Evolutionary conservation across 2,888 invertebrate genomes (phyloP).

Genomic region (Omphaloscelis lunosa): DNA sequence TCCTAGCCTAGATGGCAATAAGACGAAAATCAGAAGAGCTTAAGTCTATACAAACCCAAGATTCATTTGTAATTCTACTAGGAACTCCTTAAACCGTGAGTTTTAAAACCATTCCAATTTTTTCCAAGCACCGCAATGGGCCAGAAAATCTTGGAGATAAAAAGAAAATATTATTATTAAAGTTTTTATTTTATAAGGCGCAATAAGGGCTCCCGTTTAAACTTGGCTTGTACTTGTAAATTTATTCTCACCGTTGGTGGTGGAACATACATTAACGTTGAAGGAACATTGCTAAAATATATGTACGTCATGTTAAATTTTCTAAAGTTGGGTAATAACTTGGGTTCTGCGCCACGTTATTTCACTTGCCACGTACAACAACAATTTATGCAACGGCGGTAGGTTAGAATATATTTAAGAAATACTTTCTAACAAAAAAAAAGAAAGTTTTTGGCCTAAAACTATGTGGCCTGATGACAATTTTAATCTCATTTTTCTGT

Average conservation of each 20-base stretch:
- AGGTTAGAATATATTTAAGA: not conserved
- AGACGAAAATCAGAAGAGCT: too few relatives aligned
- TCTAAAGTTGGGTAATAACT: conserved; percentile 54
- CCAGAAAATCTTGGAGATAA: conserved; percentile 13
- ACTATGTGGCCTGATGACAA: not conserved
- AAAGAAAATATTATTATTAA: conserved; percentile 29
- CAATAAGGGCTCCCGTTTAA: conserved; percentile 35
- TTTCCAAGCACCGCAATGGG: not conserved
- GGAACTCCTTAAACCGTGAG: not conserved
- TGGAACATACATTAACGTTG: conserved; percentile 49
- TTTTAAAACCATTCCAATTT: conserved; percentile 4
- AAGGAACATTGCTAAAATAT: conserved; percentile 54
- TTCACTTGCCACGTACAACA: conserved; percentile 34
- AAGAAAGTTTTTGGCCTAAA: not conserved
- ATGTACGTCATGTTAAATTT: conserved; percentile 53
- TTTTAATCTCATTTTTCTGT: not conserved
- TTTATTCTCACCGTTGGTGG: conserved; percentile 45
- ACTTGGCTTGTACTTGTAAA: conserved; percentile 47
- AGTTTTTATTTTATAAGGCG: conserved; percentile 25
- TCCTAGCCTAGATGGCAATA: not conserved
- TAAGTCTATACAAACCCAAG: not conserved
- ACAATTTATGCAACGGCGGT: conserved; percentile 24
- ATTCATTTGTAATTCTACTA: too few relatives aligned
- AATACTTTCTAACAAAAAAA: not conserved
- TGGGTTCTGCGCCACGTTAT: conserved; percentile 41